These are phyloP conservation scores for Aphaenogaster ashmeadi DNA, from an alignment of 1,140 invertebrate species.

Conservation along the genomic window DNA sequence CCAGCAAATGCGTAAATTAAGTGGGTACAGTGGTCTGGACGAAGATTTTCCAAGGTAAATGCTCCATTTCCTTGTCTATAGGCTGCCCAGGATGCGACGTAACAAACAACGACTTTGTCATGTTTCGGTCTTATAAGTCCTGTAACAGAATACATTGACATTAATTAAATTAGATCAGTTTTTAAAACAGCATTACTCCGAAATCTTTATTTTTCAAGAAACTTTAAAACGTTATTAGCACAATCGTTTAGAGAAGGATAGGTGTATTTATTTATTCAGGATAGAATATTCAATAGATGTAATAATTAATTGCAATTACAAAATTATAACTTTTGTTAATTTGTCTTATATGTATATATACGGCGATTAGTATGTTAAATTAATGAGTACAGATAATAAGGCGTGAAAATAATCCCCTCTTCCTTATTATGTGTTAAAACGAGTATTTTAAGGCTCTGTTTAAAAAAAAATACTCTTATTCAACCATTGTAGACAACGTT, in stretches of 20 bases:
- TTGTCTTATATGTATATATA: not conserved
- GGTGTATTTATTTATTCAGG: not conserved
- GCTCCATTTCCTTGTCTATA: constrained; percentile 90
- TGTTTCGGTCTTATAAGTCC: constrained; percentile 68
- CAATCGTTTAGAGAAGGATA: not conserved
- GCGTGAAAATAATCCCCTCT: not conserved
- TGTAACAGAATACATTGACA: not conserved
- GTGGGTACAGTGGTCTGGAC: constrained; percentile 94
- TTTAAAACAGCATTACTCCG: not conserved
- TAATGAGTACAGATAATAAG: not conserved
- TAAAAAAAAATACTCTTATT: not conserved
- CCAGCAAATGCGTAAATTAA: constrained; percentile 96
- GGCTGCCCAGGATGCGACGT: constrained; percentile 92
- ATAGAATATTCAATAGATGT: not conserved
- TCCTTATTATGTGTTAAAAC: not conserved
- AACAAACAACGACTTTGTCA: constrained; percentile 92
- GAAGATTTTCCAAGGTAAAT: constrained; percentile 91
- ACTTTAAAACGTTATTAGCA: not conserved
- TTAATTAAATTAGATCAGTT: not conserved
- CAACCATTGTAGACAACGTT: not conserved
- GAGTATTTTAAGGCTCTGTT: not conserved
- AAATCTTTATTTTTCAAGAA: not conserved
- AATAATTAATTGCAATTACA: not conserved
- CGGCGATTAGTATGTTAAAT: not conserved
- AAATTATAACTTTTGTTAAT: not conserved